Evolutionary conservation across 2,888 invertebrate genomes (phyloP), one percentile per base, ranked within the genome.

Genomic region (Sphecodes monilicornis): DNA sequence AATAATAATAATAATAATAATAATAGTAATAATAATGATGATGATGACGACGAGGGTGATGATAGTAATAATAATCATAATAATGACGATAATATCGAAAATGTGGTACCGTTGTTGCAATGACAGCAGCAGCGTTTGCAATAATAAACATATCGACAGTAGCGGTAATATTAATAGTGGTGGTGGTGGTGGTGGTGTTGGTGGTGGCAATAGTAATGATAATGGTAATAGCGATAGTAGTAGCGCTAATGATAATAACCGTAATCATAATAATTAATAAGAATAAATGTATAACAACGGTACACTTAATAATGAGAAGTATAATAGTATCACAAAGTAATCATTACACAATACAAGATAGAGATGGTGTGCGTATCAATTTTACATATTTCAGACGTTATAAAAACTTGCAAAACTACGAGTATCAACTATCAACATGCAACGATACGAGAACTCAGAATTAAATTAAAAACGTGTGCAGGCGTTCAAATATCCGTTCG

Each of bases 301-400:
- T 83, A 86, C 82, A 79, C 78, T 83, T 89, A 71, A 79, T 86
- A 78, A 80, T 88, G 26, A 87, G 80, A 88, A 86, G 78, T 89
- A 90, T 88, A 84, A 87, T 90, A 90, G 84, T 93, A 93, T 93
- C 93, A 93, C 93, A 93, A 92, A 91, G 90, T 92, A 91, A 91
- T 90, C 84, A 80, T 92, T 89, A 91, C 86, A 91, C 84, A 84
- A 91, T 90, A 88, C 85, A 76, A 68, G 68, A 68, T 88, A 85
- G 72, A 89, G 79, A 87, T 79, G 79, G 77, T 84, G 80, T 84
- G 80, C 79, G 78, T 80, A 84, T 81, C 83, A 78, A 78, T 80
- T 78, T 83, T 72, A 82, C 68, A 66, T 64, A 72, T 78, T 86
- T 79, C 78, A 81, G 82, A 82, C 80, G 66, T 84, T 88, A 86